Evolutionary conservation across 2,797 vertebrate species (phyloP), one percentile per base, ranked within the genome.

Genomic region (Fistularia tabacaria): DNA sequence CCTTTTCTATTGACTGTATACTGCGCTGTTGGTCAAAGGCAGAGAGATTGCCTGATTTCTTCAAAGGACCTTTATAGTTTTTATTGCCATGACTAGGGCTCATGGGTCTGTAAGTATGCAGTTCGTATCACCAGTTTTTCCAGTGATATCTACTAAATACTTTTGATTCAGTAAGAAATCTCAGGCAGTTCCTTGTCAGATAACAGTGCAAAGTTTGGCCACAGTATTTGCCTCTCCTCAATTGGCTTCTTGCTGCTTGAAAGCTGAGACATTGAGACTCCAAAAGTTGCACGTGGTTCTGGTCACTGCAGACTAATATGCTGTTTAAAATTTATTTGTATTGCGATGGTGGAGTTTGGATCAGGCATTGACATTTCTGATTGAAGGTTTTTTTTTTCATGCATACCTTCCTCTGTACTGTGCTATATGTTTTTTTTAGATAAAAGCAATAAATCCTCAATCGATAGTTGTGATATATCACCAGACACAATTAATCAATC

Each of bases 51-150:
- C 76, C 11, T 61, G 43, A 43, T 74, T 87, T 84, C 84, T 82
- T 87, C 83, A 89, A 88, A 84, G 83, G 57, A 86, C 74, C 83
- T 87, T 88, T 89, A 87, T 87, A 75, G 77, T 11, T 79, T 87
- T 87, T 72, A 79, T 83, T 87, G 82, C 81, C 82, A 87, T 11
- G 12, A 11, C 6, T 11, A 12, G n/a, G n/a, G n/a, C n/a, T 2
- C 10, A 43, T 71, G 77, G 65, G 77, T 83, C 87, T 83, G 58
- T 78, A 77, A 81, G 82, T 76, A 75, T 80, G 77, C 77, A 74
- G 73, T 83, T 86, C 80, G 73, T 80, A 75, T 71, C 65, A 81
- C 66, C 61, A 74, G 66, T 83, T 82, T 87, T 89, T 88, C 79
- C 83, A 88, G 71, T 60, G 67, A 58, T 69, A 73, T 73, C 76